Evolutionary conservation across 2,797 vertebrate species (phyloP), one percentile per base, ranked within the genome.

Genomic region (Melanotaenia parkinsoni): DNA sequence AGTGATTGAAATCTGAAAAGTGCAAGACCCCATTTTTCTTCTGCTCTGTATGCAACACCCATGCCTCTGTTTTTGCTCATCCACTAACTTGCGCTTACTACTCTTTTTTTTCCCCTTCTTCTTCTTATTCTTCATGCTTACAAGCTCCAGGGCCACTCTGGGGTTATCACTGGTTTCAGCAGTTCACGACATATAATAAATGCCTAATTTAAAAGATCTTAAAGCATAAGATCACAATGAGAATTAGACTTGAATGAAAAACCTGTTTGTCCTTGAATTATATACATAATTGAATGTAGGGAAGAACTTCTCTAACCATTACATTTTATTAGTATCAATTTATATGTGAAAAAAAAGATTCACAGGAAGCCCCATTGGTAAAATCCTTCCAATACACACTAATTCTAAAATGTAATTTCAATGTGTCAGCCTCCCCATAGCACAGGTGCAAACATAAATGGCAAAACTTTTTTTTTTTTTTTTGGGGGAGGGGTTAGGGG

Each of bases 1-100:
- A 63, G 82, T 84, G 81, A 91, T 72, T 85, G 84, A 88, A 88
- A 91, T 88, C 74, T 81, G 47, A 84, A 84, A 88, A 71, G 45
- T 56, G 33, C 16, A 38, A 74, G 67, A 77, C 74, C 70, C 82
- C n/a, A 2, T 76, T 89, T 86, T 68, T 68, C 59, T 71, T 71
- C 43, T 57, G 24, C 61, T 79, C 45, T 47, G 24, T 26, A 26
- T 30, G 30, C 22, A 61, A 56, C n/a, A 1, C 37, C 65, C 32
- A 22, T 37, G 32, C 72, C 67, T 57, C 26, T 50, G 28, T 24
- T 71, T 60, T 56, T 30, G 3, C 60, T 74, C 66, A 40, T 65
- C 77, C 57, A 10, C 50, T 45, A 43, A 9, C 38, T 24, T 59
- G 30, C 63, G 1, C 12, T 37, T 62, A 43, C 45, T 58, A 26